Percentiles rank a stretch among this genome's conserved stretches.
phyloP scores from a whole-genome alignment of 2,113 vertebrate species.

The Cathartes aura region DNA sequence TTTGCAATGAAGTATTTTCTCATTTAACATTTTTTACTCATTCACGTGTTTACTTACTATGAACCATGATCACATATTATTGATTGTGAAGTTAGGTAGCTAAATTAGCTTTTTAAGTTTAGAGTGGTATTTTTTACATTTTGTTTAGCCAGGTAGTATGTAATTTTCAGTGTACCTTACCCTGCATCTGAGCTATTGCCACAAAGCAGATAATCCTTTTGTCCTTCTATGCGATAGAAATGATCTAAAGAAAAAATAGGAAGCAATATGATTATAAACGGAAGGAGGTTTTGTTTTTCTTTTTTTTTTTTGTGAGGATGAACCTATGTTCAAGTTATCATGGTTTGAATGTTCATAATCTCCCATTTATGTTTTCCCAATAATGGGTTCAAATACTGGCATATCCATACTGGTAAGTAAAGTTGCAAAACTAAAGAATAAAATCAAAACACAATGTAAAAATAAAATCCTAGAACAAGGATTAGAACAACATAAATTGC shows the following conservation, averaged over 20 bases:
- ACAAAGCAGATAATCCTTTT: slow-evolving; percentile 87
- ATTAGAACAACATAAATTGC: background rate
- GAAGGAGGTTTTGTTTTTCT: background rate
- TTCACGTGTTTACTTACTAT: background rate
- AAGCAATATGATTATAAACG: background rate
- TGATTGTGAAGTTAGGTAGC: background rate
- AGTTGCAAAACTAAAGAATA: background rate
- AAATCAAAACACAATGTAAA: background rate
- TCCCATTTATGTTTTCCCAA: background rate
- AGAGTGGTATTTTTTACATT: background rate
- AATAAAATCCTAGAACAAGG: background rate
- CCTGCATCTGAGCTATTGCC: slow-evolving; percentile 86
- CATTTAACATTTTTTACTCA: background rate
- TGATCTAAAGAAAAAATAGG: slow-evolving; percentile 59
- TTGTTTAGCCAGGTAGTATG: background rate
- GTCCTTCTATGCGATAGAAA: slow-evolving; percentile 74
- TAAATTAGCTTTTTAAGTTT: background rate
- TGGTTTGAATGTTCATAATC: background rate
- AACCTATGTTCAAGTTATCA: background rate
- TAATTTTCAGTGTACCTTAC: slow-evolving; percentile 75
- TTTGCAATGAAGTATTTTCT: background rate
- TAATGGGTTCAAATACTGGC: background rate
- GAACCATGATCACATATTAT: background rate
- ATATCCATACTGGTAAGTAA: background rate
- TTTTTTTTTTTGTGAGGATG: background rate